phyloP scores from a whole-genome alignment of 2,113 vertebrate species.

The Antechinus flavipes region DNA sequence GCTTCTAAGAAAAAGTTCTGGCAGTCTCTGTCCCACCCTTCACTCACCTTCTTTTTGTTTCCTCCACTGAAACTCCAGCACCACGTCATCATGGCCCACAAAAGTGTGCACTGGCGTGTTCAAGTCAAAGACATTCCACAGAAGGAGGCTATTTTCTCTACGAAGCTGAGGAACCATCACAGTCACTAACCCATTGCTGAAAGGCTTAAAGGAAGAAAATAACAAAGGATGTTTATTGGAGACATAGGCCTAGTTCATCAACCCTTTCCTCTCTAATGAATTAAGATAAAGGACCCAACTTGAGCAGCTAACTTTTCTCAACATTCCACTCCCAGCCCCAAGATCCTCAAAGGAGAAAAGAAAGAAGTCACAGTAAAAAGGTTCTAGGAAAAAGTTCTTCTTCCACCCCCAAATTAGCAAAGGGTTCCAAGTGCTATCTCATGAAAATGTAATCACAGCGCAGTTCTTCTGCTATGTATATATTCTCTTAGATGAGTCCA shows the following conservation, averaged over 20 bases:
- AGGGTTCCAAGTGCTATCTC: neutral
- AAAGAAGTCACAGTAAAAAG: slow-evolving; percentile 27
- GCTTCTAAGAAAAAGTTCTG: neutral
- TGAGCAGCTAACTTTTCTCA: neutral
- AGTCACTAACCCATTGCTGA: slow-evolving; percentile 95
- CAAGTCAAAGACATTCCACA: slow-evolving; percentile 96
- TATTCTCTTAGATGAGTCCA: neutral
- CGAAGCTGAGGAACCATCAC: slow-evolving; percentile 99
- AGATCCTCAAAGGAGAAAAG: neutral
- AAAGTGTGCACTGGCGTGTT: slow-evolving; percentile 97
- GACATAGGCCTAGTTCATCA: neutral
- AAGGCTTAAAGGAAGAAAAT: slow-evolving; percentile 86
- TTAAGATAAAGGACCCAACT: neutral
- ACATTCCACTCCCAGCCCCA: neutral
- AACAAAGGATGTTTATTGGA: slow-evolving; percentile 11
- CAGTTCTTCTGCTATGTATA: neutral
- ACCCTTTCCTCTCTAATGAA: slow-evolving; percentile 23
- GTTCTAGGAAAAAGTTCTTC: slow-evolving; percentile 2
- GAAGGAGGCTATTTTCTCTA: slow-evolving; percentile 95
- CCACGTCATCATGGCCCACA: slow-evolving; percentile 97
- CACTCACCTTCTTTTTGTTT: slow-evolving; percentile 95
- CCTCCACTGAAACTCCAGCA: slow-evolving; percentile 98
- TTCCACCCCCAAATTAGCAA: slow-evolving; percentile 11
- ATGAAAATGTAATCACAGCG: neutral
- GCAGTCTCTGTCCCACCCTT: neutral